Evolutionary conservation across 2,113 vertebrate genomes (phyloP).

Genomic region (Amphilophus citrinellus): DNA sequence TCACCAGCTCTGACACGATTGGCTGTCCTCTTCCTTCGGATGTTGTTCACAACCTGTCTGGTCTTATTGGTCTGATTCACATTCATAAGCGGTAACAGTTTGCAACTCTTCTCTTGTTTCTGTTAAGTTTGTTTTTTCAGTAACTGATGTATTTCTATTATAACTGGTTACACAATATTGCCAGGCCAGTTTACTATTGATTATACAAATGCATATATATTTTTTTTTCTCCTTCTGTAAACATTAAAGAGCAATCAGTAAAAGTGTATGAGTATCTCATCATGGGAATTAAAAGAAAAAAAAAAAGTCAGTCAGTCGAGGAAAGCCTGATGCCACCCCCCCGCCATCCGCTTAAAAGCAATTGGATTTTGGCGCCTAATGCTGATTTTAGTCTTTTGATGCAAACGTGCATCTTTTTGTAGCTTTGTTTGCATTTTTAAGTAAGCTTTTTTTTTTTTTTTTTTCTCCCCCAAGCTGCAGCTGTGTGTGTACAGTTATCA

Average conservation of each 20-base stretch:
- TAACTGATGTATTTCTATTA: not conserved
- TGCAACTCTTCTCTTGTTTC: not conserved
- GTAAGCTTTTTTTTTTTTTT: not conserved
- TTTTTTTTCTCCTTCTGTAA: not conserved
- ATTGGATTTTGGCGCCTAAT: not conserved
- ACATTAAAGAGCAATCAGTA: not conserved
- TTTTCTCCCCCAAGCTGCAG: no score
- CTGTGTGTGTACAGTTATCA: fast-evolving
- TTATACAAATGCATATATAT: not conserved
- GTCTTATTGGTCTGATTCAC: no score
- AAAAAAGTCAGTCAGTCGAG: not conserved
- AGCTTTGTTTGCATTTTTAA: not conserved
- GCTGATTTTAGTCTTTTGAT: not conserved
- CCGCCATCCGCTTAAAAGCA: not conserved
- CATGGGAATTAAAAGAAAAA: no score
- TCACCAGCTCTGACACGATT: not conserved
- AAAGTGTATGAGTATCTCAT: not conserved
- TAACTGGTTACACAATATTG: not conserved
- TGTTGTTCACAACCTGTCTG: no score
- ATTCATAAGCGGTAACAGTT: no score
- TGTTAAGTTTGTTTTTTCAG: not conserved
- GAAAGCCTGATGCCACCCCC: not conserved
- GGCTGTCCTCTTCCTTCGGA: not conserved
- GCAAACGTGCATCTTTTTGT: not conserved
- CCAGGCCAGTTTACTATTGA: not conserved